Conservation (phyloP, 2,888 invertebrate genomes). For the Lucinisca nassula region DNA sequence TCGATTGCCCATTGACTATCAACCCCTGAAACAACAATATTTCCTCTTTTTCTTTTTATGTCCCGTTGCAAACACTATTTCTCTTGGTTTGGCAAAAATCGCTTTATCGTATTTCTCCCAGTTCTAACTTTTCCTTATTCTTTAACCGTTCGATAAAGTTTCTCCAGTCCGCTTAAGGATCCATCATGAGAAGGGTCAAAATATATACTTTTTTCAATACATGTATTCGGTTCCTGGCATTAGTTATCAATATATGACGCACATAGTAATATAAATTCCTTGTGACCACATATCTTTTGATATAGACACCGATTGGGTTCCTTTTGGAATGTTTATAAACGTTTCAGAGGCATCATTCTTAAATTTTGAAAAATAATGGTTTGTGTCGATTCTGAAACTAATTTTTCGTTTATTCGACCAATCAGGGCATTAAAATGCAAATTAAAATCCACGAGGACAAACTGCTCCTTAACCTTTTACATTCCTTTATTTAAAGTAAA, state of each 20-base stretch:
- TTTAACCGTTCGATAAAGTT: slow-evolving; percentile 7
- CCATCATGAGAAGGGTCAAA: background rate
- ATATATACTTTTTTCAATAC: slow-evolving; percentile 1
- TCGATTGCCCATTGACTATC: slow-evolving; percentile 26
- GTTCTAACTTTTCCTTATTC: slow-evolving; percentile 17
- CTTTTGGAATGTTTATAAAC: slow-evolving; percentile 17
- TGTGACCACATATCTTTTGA: slow-evolving; percentile 10
- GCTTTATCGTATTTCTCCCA: background rate
- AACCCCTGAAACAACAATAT: slow-evolving; percentile 4
- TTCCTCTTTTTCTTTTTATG: slow-evolving; percentile 8
- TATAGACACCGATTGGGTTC: slow-evolving; percentile 14
- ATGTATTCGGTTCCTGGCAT: background rate
- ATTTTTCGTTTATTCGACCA: slow-evolving; percentile 22
- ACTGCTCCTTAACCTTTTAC: too few species aligned
- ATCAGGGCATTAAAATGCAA: too few species aligned
- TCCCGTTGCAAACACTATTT: background rate
- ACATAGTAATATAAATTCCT: slow-evolving; percentile 6
- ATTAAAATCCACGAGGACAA: too few species aligned
- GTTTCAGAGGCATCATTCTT: slow-evolving; percentile 1
- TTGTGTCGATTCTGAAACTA: background rate
- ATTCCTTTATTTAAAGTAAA: too few species aligned
- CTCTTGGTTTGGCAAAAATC: slow-evolving; percentile 2
- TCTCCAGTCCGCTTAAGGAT: background rate
- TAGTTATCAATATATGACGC: background rate
- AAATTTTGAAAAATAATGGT: slow-evolving; percentile 21